Percentiles rank a stretch among this genome's conserved stretches.
phyloP scores from a whole-genome alignment of 2,113 vertebrate species.

The Carettochelys insculpta region DNA sequence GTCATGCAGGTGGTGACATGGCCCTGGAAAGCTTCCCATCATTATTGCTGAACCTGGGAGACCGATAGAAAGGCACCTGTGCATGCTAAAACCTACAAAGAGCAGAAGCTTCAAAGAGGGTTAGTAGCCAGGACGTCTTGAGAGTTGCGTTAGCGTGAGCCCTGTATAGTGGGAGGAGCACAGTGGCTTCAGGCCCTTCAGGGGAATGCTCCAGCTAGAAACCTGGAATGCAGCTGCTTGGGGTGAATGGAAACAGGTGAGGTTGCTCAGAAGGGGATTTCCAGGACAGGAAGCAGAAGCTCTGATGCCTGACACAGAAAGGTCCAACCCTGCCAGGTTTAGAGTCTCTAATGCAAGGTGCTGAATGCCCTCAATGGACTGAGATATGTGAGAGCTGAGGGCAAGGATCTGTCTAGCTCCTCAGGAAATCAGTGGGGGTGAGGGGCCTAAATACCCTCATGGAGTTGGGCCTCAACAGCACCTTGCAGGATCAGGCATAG shows the following conservation, averaged over 20 bases:
- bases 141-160: background rate
- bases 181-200: background rate
- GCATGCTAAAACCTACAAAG: slow-evolving; percentile 27
- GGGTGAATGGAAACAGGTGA: background rate
- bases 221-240: background rate
- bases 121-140: background rate
- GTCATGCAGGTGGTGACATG: background rate
- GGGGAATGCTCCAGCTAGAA: background rate
- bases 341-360: background rate
- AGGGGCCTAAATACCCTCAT: background rate
- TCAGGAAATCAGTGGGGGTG: background rate
- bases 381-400: background rate
- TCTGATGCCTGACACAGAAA: background rate
- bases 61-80: slow-evolving; percentile 12
- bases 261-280: background rate
- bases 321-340: background rate
- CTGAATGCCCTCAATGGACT: background rate
- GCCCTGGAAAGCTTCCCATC: slow-evolving; percentile 33
- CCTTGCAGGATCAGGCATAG: background rate
- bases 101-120: slow-evolving; percentile 12
- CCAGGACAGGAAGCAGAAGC: background rate
- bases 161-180: background rate
- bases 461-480: background rate
- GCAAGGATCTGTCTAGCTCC: background rate
- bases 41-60: fast-evolving